Evolutionary conservation across 2,888 invertebrate genomes (phyloP).

Genomic region (Agrilus mali): DNA sequence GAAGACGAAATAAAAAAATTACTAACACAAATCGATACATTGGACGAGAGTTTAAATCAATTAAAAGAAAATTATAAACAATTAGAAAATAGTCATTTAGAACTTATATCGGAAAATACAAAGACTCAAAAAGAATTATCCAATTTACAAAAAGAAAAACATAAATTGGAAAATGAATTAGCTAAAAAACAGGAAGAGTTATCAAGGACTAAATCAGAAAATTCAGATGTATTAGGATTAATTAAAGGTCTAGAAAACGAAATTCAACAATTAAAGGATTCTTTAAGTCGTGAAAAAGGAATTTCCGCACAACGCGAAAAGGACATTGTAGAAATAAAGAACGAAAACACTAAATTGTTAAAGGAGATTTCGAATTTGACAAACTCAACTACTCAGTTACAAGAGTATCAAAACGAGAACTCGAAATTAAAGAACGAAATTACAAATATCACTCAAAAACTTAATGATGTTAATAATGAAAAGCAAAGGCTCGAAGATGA

Average conservation of each 20-base stretch:
- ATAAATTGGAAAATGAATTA: slow-evolving; percentile 26
- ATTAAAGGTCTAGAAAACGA: slow-evolving; percentile 19
- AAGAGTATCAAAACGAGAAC: slow-evolving; percentile 12
- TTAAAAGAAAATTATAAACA: slow-evolving; percentile 18
- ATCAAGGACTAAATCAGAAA: neutral
- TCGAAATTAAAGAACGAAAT: neutral
- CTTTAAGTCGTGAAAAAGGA: neutral
- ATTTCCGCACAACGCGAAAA: neutral
- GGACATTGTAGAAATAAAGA: neutral
- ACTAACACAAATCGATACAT: slow-evolving; percentile 32
- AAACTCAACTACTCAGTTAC: slow-evolving; percentile 9
- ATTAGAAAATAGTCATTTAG: slow-evolving; percentile 25
- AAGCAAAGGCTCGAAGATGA: neutral
- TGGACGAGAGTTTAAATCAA: slow-evolving; percentile 26
- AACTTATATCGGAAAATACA: slow-evolving; percentile 24
- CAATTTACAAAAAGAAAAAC: slow-evolving; percentile 18
- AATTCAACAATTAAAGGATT: slow-evolving; percentile 11
- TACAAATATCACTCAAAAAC: neutral
- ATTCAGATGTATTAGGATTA: neutral
- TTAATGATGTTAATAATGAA: neutral
- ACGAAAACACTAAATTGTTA: neutral
- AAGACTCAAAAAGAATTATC: slow-evolving; percentile 31
- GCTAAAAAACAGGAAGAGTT: slow-evolving; percentile 29
- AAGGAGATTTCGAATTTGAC: slow-evolving; percentile 1
- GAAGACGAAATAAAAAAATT: slow-evolving; percentile 32